Percentiles rank a stretch among this genome's conserved stretches.
phyloP scores from a whole-genome alignment of 2,113 vertebrate genomes.

The Potamarius usumacintae region DNA sequence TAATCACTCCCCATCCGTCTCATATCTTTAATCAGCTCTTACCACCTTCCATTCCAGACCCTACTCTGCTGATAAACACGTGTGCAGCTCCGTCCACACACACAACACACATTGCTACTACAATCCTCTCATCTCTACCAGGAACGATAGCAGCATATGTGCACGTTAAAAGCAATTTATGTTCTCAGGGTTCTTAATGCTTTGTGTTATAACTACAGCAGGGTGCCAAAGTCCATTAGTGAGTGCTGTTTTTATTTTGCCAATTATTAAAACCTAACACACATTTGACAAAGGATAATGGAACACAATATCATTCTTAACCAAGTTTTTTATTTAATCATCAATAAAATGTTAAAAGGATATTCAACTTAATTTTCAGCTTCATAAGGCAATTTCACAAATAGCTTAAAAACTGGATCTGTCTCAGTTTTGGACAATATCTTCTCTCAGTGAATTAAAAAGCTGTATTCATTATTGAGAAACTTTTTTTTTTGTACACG shows the following conservation, averaged over 20 bases:
- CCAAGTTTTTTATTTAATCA: too few species aligned
- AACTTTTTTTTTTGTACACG: background rate
- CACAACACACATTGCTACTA: constrained; percentile 13
- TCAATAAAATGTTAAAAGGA: background rate
- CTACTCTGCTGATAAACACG: constrained; percentile 52
- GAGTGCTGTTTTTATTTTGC: background rate
- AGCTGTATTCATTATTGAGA: background rate
- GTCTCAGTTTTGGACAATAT: background rate
- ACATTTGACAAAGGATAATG: background rate
- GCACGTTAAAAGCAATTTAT: constrained; percentile 9
- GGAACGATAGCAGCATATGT: background rate
- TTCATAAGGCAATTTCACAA: background rate
- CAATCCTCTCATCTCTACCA: background rate
- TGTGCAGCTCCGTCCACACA: background rate
- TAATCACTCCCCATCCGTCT: constrained; percentile 71
- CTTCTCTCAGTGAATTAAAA: background rate
- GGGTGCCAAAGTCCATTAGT: too few species aligned
- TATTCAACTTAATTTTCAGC: background rate
- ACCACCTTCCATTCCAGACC: constrained; percentile 9
- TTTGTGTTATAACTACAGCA: background rate
- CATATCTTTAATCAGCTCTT: constrained; percentile 67
- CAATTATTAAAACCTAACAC: background rate
- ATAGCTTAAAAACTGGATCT: background rate
- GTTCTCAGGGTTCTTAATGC: background rate
- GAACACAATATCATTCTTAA: background rate